Evolutionary conservation across 2,888 invertebrate species (phyloP), one percentile per base, ranked within the genome.

Genomic region (Andrena fulva): DNA sequence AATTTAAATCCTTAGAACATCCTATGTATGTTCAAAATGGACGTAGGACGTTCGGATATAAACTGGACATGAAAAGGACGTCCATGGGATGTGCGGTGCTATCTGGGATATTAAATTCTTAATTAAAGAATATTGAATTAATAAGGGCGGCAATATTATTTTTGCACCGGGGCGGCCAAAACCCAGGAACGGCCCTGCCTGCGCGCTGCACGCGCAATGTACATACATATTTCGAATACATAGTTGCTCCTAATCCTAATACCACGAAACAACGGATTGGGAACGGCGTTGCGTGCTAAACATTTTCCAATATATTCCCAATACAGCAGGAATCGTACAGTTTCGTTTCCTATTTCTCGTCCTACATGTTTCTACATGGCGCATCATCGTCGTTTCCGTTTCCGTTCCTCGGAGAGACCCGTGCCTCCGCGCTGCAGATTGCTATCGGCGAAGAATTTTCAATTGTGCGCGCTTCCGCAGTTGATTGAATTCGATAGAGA

Each of bases 261-360:
- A 80, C 75, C 81, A 52, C 7, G 68, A 66, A 20, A 67, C 73
- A 50, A 59, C 64, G 74, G 66, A 72, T 52, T 79, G 73, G 71
- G 60, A 80, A 80, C 70, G 52, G 33, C 74, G 77, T 74, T 79
- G 73, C 84, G 72, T 76, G 85, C 84, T 89, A 85, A 87, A 88
- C 82, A 88, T 87, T 89, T 88, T 82, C 82, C 88, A 64, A 89
- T 89, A 89, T 87, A 89, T 89, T 87, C 77, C 68, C 66, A 60
- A 85, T 80, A 75, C 66, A 64, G n/a, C 0, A 50, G 12, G 16
- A 52, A 31, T 52, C 52, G 52, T 20, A 20, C 35, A 33, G 12
- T 67, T 73, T 54, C 59, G 33, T 66, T 77, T 31, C 20, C 27
- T 48, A 16, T 48, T 48, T 73, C 52, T 27, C 12, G 59, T 2